phyloP scores from a whole-genome alignment of 2,797 vertebrate species.

The Florisuga fusca region DNA sequence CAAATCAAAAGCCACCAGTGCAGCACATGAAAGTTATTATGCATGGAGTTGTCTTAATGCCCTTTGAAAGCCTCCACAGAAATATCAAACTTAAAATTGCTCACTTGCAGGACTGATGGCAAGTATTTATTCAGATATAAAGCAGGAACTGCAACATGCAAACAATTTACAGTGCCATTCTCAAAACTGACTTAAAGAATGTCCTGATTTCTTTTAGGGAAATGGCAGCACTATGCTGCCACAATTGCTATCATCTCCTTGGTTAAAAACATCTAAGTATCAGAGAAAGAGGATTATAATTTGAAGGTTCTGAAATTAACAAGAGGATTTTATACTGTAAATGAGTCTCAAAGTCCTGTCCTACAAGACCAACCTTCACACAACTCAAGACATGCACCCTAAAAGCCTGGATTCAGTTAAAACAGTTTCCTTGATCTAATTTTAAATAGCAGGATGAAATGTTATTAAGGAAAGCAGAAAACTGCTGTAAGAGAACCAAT shows the following conservation, averaged over 20 bases:
- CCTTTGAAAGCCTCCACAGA: neutral
- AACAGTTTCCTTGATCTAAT: neutral
- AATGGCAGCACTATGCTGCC: neutral
- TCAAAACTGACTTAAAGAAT: neutral
- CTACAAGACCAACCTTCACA: rapidly evolving
- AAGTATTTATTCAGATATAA: neutral
- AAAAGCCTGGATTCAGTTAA: neutral
- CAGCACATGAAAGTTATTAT: neutral
- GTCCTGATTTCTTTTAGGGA: neutral
- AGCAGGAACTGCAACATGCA: neutral
- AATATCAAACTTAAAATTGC: neutral
- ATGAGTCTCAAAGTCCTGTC: neutral
- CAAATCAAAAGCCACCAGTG: neutral
- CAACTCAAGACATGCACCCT: rapidly evolving
- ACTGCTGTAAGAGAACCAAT: neutral
- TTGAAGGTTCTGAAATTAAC: neutral
- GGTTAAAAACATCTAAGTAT: rapidly evolving
- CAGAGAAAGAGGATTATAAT: neutral
- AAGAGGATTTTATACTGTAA: neutral
- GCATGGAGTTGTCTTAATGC: neutral
- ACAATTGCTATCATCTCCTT: neutral
- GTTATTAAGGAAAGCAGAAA: neutral
- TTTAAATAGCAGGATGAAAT: neutral
- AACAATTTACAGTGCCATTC: neutral
- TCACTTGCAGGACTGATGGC: neutral